Evolutionary conservation across 1,140 invertebrate genomes (phyloP), one percentile per base, ranked within the genome.

Genomic region (Eumaeus atala): DNA sequence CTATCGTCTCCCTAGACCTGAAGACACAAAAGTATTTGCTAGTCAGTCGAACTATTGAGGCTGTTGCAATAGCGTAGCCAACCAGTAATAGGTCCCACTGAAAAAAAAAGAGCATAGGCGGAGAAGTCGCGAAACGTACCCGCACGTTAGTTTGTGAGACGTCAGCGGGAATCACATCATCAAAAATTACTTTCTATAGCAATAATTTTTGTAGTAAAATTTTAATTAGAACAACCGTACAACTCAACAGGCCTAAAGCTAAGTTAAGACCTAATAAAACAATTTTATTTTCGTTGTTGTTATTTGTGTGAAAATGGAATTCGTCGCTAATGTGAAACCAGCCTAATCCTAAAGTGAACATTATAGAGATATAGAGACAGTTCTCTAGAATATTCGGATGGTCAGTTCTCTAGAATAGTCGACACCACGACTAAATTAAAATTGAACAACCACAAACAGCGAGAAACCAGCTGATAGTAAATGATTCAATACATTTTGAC

Each of bases 111-210:
- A n/a, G n/a, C n/a, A n/a, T 10, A 17, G 11, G 9, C 38, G n/a
- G n/a, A n/a, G n/a, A n/a, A n/a, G n/a, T n/a, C n/a, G n/a, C n/a
- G n/a, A n/a, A n/a, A n/a, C n/a, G n/a, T n/a, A n/a, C 10, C 55
- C 51, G 37, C 35, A 64, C 28, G 12, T 66, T 47, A 11, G 10
- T 17, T n/a, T 17, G 6, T 14, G 16, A 10, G 18, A 64, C 44
- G 9, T 64, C 36, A 16, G 14, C 8, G 17, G 58, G 62, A 10
- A 64, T 14, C n/a, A 14, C 11, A 6, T 60, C 59, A 40, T 64
- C 62, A 58, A 58, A 64, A 38, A n/a, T 33, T 17, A 56, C 14
- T 52, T 60, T n/a, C 6, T 7, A 34, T 48, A 6, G 47, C 33
- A 35, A 61, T 28, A 28, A 6, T 28, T 28, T 28, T 28, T 28